These are phyloP conservation scores for Alfaro cultratus DNA, from an alignment of 2,797 vertebrate species.

Conservation along the genomic window DNA sequence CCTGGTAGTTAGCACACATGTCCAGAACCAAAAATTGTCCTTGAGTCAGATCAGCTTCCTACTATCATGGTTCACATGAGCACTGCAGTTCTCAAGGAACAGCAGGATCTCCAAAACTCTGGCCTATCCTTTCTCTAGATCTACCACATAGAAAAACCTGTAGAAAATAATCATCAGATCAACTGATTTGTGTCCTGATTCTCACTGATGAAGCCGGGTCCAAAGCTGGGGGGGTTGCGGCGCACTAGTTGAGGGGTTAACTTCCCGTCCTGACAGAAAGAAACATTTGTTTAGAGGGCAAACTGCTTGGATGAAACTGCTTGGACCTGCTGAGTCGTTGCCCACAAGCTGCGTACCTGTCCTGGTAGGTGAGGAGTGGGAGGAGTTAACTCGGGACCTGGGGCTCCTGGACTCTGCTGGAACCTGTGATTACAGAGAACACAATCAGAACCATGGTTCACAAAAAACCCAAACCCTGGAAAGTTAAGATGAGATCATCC, in stretches of 20 bases:
- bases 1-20: not conserved
- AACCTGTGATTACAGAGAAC: constrained; percentile 51
- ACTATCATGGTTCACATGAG: not conserved
- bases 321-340: not conserved
- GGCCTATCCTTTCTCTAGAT: not conserved
- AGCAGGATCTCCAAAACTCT: not conserved
- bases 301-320: not conserved
- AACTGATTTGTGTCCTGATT: constrained; percentile 45
- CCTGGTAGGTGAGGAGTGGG: constrained; percentile 27
- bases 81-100: not conserved
- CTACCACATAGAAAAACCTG: not conserved
- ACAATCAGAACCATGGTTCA: not conserved
- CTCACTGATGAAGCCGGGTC: constrained; percentile 94
- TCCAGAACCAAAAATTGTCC: not conserved
- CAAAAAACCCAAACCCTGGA: not conserved
- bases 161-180: not conserved
- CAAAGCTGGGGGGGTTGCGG: constrained; percentile 91
- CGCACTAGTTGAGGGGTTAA: constrained; percentile 86
- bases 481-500: not conserved
- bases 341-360: constrained; percentile 45
- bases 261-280: constrained; percentile 85
- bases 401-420: constrained; percentile 56
- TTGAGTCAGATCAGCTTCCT: not conserved
- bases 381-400: constrained; percentile 47
- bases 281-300: not conserved